These are phyloP conservation scores for Todiramphus chloris DNA, from an alignment of 2,113 vertebrate genomes.

Conservation along the genomic window DNA sequence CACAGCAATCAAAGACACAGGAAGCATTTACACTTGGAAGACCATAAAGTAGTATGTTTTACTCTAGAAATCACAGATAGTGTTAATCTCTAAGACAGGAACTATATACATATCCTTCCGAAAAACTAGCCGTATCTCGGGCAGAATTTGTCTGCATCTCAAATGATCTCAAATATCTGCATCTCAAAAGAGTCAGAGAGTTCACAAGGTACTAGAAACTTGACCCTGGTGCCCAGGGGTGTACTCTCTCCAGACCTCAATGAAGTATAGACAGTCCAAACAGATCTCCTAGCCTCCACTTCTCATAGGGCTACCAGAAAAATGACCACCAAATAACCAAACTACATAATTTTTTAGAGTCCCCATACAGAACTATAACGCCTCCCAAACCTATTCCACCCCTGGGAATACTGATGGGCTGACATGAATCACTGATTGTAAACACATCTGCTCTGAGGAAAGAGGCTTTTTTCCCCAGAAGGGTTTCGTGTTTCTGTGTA, in stretches of 20 bases:
- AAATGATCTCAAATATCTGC: no score
- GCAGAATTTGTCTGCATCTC: slow-evolving; percentile 1
- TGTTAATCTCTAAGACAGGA: neutral
- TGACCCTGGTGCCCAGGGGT: neutral
- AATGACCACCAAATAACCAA: neutral
- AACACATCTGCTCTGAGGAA: neutral
- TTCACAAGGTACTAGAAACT: neutral
- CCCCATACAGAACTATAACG: neutral
- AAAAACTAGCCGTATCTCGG: neutral
- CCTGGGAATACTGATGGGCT: neutral
- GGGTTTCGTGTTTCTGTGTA: neutral
- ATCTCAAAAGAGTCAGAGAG: neutral
- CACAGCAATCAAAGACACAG: slow-evolving; percentile 49
- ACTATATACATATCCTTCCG: neutral
- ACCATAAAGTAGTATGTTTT: neutral
- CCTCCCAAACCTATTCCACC: neutral
- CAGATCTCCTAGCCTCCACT: neutral
- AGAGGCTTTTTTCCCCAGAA: neutral
- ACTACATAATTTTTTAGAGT: neutral
- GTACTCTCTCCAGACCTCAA: neutral
- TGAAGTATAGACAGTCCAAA: neutral
- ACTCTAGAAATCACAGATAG: neutral
- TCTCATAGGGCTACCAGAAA: neutral
- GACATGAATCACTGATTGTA: neutral
- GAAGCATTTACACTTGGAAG: slow-evolving; percentile 45